Base-by-base conservation (phyloP, 2,113 vertebrate species). In the Mobula hypostoma region DNA sequence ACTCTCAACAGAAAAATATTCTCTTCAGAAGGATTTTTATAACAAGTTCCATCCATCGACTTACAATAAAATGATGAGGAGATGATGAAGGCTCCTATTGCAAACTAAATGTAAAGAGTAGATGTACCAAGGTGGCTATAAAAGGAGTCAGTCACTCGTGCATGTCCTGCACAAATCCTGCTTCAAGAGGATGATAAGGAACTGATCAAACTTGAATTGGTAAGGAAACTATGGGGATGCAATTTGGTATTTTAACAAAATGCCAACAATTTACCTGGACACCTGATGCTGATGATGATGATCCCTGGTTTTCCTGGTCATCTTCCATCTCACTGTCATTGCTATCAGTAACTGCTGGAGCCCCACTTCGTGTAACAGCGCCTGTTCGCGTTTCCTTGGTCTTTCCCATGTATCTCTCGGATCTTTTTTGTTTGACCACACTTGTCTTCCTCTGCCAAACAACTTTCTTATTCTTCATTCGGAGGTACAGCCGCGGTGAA, bases 241-340 rank as follows among this genome's bases (percentile, higher is more conserved):
- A 14, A 61, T 87, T 58, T 9, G 56, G 7, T 63, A 27, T n/a
- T 66, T 90, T 32, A 66, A 4, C 29, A 66, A 66, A 66, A 66
- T 66, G 14, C 29, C 21, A 61, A 61, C 68, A 88, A 85, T 77
- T 94, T 94, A 96, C 96, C 96, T 96, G 96, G 95, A 95, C 68
- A 96, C 95, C 98, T 97, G 96, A 98, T 98, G 94, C 98, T 97
- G 96, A 98, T 98, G 94, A 74, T 14, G 91, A 93, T 74, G 97
- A 95, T 94, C 98, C 98, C 95, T 97, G 97, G 95, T 95, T 96
- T 94, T 96, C 94, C 94, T 96, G 95, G 94, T 97, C 96, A 56
- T 98, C 98, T 95, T 97, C 96, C 96, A 96, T 96, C 95, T 97
- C 98, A 95, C 9, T 96, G 87, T 98, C 98, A 61, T 95, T 95